Percentiles rank a stretch among this genome's conserved stretches.
Conservation (phyloP, 2,797 vertebrate genomes). For the Synanceia verrucosa region DNA sequence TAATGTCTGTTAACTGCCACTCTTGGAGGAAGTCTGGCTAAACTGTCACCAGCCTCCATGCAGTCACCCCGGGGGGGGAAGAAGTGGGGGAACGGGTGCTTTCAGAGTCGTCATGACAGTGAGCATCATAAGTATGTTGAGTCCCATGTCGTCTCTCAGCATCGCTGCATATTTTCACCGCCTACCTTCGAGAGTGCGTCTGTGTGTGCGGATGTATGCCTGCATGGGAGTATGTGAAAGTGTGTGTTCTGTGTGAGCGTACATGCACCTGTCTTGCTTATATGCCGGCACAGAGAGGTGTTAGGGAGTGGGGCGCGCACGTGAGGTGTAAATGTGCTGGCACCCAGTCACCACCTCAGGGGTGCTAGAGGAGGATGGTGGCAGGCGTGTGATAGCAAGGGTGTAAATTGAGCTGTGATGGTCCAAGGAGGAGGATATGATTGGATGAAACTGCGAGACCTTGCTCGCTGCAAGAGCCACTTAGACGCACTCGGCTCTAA, state of each 20-base stretch:
- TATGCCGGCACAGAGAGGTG: slow-evolving; percentile 30
- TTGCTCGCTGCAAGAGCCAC: slow-evolving; percentile 46
- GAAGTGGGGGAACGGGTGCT: background rate
- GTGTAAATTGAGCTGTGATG: slow-evolving; percentile 84
- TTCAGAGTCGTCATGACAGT: slow-evolving; percentile 58
- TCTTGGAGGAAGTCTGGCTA: slow-evolving; percentile 72
- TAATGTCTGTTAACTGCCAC: slow-evolving; percentile 71
- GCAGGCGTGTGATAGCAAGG: slow-evolving; percentile 48
- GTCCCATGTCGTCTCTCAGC: slow-evolving; percentile 60
- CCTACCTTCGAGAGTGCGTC: background rate
- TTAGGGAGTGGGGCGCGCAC: slow-evolving; percentile 39
- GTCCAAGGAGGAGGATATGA: slow-evolving; percentile 68
- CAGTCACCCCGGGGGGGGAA: slow-evolving; percentile 35
- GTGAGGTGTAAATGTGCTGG: slow-evolving; percentile 81
- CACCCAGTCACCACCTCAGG: slow-evolving; percentile 67
- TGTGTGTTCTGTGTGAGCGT: slow-evolving; percentile 4
- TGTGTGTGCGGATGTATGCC: background rate
- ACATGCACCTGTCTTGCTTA: slow-evolving; percentile 33
- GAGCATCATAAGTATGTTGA: slow-evolving; percentile 65
- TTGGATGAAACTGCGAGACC: slow-evolving; percentile 72
- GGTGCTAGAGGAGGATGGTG: slow-evolving; percentile 65
- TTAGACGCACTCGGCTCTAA: slow-evolving; percentile 55
- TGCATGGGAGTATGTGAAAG: background rate
- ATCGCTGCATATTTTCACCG: slow-evolving; percentile 78
- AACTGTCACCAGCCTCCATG: slow-evolving; percentile 66